Base-by-base conservation (phyloP, 2,888 invertebrate genomes). In the Gonocerus acuteangulatus region DNA sequence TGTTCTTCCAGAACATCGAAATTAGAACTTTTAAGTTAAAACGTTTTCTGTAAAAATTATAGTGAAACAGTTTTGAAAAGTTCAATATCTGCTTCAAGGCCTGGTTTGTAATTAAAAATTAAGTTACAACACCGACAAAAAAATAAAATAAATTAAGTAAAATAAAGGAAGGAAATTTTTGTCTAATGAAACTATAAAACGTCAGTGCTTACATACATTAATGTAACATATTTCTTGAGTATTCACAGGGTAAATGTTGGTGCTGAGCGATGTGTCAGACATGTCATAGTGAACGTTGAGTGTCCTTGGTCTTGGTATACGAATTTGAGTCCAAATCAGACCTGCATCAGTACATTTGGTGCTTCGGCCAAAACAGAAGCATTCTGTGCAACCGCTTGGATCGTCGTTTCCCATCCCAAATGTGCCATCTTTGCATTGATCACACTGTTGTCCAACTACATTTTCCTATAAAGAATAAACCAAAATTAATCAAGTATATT, bases 311-410 rank as follows among this genome's bases (percentile, higher is more conserved):
- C 70, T 67, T 60, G 76, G 72, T 52, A 80, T 76, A 70, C 85
- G 80, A 42, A 89, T 82, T 73, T 89, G 87, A 9, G 87, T 87
- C 84, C 95, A 90, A 1, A 87, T 84, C 63, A 89, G 83, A 22
- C 82, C 81, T 1, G 92, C 88, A 74, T 93, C 90, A 34, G 80
- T 77, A 74, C 96, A 97, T 58, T 80, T 80, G 2, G 83, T 79
- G 51, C 88, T 86, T 70, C 93, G 81, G 0, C 89, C 91, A 75
- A 96, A 99, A 77, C 97, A 99, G 79, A 95, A 97, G 74, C 97
- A 99, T 62, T 87, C 84, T 0, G 92, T 92, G 74, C 97, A 99
- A 6, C 97, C 97, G 58, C 82, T 82, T 0, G 87, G 83, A 74
- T 89, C 92, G 47, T 83, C 80, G 0, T 75, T 75, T 0, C 88